phyloP scores from a whole-genome alignment of 2,888 invertebrate genomes.

The Melangyna quadrimaculata region DNA sequence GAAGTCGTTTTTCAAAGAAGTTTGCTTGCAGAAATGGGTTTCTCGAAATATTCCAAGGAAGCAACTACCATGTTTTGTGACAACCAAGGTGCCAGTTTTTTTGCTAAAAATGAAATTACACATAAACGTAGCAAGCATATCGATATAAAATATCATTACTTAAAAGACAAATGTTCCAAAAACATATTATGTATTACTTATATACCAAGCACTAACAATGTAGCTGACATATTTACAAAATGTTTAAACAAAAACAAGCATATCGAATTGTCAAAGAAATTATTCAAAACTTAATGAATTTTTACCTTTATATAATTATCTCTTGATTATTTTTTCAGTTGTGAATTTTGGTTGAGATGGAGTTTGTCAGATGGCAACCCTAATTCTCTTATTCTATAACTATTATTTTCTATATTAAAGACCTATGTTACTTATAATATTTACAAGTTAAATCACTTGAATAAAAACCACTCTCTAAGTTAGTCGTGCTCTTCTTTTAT shows the following conservation, averaged over 20 bases:
- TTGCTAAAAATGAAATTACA: slow-evolving; percentile 50
- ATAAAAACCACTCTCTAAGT: too few relatives aligned
- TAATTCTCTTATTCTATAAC: too few relatives aligned
- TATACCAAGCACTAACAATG: slow-evolving; percentile 19
- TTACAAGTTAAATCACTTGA: too few relatives aligned
- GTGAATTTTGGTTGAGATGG: too few relatives aligned
- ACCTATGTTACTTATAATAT: too few relatives aligned
- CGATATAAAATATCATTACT: slow-evolving; percentile 46
- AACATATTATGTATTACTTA: not conserved
- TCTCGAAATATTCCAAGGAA: slow-evolving; percentile 1
- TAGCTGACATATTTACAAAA: slow-evolving; percentile 5
- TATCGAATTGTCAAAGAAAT: not conserved
- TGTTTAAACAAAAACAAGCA: slow-evolving; percentile 21
- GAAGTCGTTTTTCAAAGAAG: slow-evolving; percentile 53
- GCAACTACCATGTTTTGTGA: slow-evolving; percentile 26
- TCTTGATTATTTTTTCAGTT: too few relatives aligned
- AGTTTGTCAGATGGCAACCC: too few relatives aligned
- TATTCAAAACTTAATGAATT: not conserved
- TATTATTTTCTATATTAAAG: too few relatives aligned
- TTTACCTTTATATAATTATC: too few relatives aligned
- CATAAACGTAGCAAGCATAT: slow-evolving; percentile 69
- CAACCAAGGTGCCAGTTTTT: slow-evolving; percentile 29
- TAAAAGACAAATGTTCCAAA: slow-evolving; percentile 10
- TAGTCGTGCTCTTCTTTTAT: too few relatives aligned
- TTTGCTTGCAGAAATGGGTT: slow-evolving; percentile 56